Conservation (phyloP, 2,797 vertebrate species). For the Microctenopoma steveboyesi region DNA sequence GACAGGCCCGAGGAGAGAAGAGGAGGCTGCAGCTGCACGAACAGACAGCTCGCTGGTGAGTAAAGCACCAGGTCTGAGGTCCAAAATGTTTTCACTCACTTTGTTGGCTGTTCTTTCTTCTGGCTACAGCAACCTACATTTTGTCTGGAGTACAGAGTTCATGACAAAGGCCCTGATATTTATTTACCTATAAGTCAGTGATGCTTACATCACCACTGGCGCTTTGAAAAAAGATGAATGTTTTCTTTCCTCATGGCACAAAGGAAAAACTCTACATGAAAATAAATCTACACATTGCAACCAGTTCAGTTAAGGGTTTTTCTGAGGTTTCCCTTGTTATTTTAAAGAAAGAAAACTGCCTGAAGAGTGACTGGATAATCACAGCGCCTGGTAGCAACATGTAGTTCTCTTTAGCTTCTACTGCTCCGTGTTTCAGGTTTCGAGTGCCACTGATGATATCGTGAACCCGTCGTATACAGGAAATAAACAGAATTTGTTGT, state of each 20-base stretch:
- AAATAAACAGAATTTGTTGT: not conserved
- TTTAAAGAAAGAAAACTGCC: not conserved
- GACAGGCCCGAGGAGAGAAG: constrained; percentile 54
- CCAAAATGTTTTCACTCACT: constrained; percentile 34
- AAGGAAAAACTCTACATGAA: not conserved
- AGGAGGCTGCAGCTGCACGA: constrained; percentile 41
- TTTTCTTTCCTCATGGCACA: not conserved
- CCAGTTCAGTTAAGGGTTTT: not conserved
- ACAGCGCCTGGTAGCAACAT: no score
- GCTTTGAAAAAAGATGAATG: not conserved
- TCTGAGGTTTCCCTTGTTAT: not conserved
- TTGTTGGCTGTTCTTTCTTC: constrained; percentile 9
- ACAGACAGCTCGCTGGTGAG: constrained; percentile 62
- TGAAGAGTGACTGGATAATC: not conserved
- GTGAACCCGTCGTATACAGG: not conserved
- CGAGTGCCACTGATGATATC: not conserved
- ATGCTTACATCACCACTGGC: not conserved
- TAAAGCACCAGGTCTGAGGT: constrained; percentile 65
- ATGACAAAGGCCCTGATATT: not conserved
- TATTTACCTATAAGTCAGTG: not conserved
- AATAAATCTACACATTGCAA: no score
- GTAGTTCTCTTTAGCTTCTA: not conserved
- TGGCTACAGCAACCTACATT: constrained; percentile 24
- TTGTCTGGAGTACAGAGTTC: not conserved
- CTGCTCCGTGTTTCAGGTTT: not conserved